Base-by-base conservation (phyloP, 2,113 vertebrate genomes). In the Nestor notabilis region DNA sequence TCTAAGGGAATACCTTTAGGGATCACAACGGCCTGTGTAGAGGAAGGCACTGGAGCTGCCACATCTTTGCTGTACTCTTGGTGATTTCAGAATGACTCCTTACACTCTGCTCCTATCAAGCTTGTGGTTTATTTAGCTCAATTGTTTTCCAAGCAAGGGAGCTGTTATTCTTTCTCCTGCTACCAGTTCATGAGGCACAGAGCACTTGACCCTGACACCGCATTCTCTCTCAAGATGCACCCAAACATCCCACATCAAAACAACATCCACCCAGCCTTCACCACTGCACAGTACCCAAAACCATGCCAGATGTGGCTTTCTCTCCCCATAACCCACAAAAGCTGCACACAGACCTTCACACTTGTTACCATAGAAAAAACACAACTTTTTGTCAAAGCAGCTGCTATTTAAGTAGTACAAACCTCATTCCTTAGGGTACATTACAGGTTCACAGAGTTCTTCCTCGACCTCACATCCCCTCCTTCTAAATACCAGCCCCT, bases 361-460 rank as follows among this genome's bases (percentile, higher is more conserved):
- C 5, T 1, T 1, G 3, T 15, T 5, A 86, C 13, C 4, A 0
- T 1, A 50, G 44, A 52, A 63, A 85, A 80, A 43, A 0, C 8
- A 0, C 11, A 27, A 25, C 25, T 39, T 90, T 58, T 64, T 58
- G 17, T 41, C 31, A 63, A 61, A 79, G 64, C 11, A 55, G 16
- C 2, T 66, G 27, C 31, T 78, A 49, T 63, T 81, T 70, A n/a
- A 81, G 13, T 17, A 58, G 50, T 4, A 60, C 7, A 84, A 74
- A 81, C 35, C n/a, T 74, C 9, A 20, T 41, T 72, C 74, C 39
- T 61, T 33, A 7, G 35, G 46, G 53, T 24, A 65, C 6, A 9
- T 50, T 43, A 74, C 2, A 1, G 3, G 41, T 16, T 65, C 39
- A 33, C 0, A 0, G 10, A 23, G 37, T 23, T 81, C 31, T 37